Evolutionary conservation across 1,140 invertebrate genomes (phyloP).

Genomic region (Archivesica marissinica): DNA sequence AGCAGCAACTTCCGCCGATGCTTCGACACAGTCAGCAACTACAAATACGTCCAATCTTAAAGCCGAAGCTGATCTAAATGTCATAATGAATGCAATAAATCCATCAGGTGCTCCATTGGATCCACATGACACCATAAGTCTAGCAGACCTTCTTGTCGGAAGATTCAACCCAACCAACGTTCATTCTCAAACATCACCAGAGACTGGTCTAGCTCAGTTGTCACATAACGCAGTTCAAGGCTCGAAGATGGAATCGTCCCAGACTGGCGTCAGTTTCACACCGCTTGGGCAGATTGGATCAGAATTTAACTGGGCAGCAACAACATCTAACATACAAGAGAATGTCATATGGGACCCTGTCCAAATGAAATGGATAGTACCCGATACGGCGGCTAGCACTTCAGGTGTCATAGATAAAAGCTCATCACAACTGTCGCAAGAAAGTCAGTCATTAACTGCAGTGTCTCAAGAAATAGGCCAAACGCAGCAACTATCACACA

Average conservation of each 20-base stretch:
- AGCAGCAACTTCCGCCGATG: background rate
- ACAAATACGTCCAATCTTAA: too few species aligned
- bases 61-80: slow-evolving; percentile 32
- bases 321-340: background rate
- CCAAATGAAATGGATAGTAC: background rate
- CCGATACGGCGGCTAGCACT: background rate
- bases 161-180: background rate
- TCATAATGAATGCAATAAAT: slow-evolving; percentile 15
- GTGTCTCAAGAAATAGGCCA: background rate
- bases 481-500: background rate
- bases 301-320: background rate
- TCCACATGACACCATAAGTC: slow-evolving; percentile 30
- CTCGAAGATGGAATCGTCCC: background rate
- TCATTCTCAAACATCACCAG: background rate
- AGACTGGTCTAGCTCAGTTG: background rate
- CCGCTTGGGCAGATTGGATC: background rate
- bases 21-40: background rate
- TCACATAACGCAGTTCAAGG: background rate
- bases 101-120: background rate
- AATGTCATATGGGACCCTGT: slow-evolving; percentile 23
- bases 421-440: background rate
- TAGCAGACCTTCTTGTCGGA: slow-evolving; percentile 37
- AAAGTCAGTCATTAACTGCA: background rate
- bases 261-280: slow-evolving; percentile 8
- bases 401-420: background rate